Percentiles rank a stretch among this genome's conserved stretches.
These are phyloP conservation scores for Sinocyclocheilus maitianheensis DNA, from an alignment of 2,113 vertebrate genomes.

Conservation along the genomic window DNA sequence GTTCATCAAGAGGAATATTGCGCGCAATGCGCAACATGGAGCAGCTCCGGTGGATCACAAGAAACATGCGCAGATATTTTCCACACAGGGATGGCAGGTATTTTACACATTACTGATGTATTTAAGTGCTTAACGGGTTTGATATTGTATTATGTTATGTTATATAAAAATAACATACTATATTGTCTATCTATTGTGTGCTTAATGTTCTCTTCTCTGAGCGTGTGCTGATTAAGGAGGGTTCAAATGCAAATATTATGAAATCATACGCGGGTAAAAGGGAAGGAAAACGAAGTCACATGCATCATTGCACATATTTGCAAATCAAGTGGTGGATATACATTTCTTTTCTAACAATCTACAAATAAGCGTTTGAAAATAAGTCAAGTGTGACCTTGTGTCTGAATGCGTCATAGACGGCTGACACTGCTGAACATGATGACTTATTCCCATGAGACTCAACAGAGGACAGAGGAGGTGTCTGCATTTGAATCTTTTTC, in stretches of 20 bases:
- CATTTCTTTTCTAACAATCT: not conserved
- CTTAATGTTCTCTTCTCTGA: not conserved
- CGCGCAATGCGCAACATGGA: conserved; percentile 50
- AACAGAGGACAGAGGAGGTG: not conserved
- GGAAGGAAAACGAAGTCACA: not conserved
- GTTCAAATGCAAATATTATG: not conserved
- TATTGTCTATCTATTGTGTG: not conserved
- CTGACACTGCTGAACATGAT: conserved; percentile 16
- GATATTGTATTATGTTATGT: not conserved
- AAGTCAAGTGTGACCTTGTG: conserved; percentile 1
- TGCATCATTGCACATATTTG: not conserved
- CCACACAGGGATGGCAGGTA: conserved; percentile 28
- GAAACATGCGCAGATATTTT: conserved; percentile 31
- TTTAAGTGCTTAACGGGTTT: not conserved
- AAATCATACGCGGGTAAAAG: not conserved
- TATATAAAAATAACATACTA: not conserved
- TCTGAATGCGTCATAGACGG: not conserved
- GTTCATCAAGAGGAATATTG: conserved; percentile 23
- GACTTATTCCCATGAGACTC: not conserved
- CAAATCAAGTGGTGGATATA: not conserved
- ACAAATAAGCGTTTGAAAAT: not conserved
- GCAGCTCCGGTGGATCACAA: not conserved
- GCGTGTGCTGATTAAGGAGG: not conserved
- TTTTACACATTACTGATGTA: not conserved
- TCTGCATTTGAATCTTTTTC: not conserved